Conservation (phyloP, 2,797 vertebrate genomes). For the Bradypus variegatus region DNA sequence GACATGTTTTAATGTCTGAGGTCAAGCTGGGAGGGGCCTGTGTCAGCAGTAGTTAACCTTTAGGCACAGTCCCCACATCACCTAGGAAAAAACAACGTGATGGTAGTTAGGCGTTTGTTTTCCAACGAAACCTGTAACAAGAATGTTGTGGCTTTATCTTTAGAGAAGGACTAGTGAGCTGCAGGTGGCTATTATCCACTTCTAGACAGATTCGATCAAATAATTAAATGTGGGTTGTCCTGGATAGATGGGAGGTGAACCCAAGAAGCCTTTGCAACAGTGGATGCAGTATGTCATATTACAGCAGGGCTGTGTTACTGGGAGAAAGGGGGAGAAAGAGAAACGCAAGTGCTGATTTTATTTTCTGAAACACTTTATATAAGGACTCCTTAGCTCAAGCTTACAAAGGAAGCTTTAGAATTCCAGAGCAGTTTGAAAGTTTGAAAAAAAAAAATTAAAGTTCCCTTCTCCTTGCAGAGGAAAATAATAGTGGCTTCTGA, state of each 20-base stretch:
- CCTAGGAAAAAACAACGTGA: not conserved
- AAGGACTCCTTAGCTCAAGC: slow-evolving; percentile 15
- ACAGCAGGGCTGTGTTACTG: not conserved
- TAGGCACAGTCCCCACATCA: not conserved
- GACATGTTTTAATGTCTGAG: not conserved
- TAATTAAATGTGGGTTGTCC: not conserved
- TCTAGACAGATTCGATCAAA: not conserved
- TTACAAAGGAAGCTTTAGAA: slow-evolving; percentile 24
- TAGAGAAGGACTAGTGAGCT: not conserved
- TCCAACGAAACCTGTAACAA: not conserved
- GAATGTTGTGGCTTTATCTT: not conserved
- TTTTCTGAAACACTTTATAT: slow-evolving; percentile 40
- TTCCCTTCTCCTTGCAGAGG: not conserved
- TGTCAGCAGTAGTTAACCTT: not conserved
- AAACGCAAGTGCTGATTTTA: slow-evolving; percentile 16
- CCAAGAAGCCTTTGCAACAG: not conserved
- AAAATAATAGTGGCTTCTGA: slow-evolving; percentile 40
- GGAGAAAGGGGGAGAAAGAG: slow-evolving; percentile 8
- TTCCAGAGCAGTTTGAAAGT: slow-evolving; percentile 13
- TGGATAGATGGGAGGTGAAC: not conserved
- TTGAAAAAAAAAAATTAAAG: not conserved
- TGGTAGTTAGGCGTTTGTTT: not conserved
- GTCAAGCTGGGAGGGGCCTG: not conserved
- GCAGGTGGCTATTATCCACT: not conserved
- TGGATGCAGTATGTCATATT: accelerated